Conservation (phyloP, 2,888 invertebrate genomes). For the Agrotis exclamationis region DNA sequence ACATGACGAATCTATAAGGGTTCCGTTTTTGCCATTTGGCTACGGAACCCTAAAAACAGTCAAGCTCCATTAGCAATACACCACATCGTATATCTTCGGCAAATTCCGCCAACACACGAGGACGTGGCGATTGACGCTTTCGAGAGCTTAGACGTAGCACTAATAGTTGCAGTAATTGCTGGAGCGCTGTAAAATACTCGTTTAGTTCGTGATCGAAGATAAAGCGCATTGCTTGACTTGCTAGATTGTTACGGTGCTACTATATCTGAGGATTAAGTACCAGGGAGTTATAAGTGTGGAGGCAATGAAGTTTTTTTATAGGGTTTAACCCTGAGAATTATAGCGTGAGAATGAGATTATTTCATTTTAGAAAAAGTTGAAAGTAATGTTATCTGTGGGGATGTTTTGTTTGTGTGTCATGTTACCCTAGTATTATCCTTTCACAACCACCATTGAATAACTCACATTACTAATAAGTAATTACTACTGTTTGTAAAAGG, state of each 20-base stretch:
- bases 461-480: no score
- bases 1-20: no score
- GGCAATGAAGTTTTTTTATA: background rate
- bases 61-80: background rate
- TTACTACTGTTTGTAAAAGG: no score
- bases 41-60: background rate
- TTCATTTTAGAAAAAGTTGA: no score
- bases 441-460: no score
- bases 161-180: constrained; percentile 57
- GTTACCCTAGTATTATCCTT: no score
- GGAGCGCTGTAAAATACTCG: constrained; percentile 54
- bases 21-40: no score
- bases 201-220: constrained; percentile 52
- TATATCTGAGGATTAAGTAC: constrained; percentile 22
- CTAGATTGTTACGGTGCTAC: constrained; percentile 33
- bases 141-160: constrained; percentile 48
- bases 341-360: no score
- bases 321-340: no score
- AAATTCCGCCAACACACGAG: constrained; percentile 25
- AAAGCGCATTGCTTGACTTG: constrained; percentile 35
- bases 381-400: no score
- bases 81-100: background rate
- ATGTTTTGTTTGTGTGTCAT: no score
- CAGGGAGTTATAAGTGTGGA: constrained; percentile 23
- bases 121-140: constrained; percentile 48